Conservation (phyloP, 2,888 invertebrate species). For the Merodon equestris region DNA sequence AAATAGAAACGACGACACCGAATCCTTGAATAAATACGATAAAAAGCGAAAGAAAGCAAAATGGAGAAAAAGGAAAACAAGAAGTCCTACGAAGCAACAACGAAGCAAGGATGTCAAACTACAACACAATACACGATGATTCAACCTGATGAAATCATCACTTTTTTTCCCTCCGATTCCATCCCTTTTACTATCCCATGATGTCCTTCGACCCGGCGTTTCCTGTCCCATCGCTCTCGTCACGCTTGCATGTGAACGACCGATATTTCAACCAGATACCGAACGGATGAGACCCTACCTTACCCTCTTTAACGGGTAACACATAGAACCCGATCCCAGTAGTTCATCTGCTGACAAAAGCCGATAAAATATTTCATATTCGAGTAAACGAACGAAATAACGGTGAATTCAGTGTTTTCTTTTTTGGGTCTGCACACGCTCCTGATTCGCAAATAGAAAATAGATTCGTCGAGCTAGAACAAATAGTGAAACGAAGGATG, state of each 20-base stretch:
- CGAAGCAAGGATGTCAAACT: conserved; percentile 38
- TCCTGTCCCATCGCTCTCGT: no score
- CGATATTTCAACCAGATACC: conserved; percentile 27
- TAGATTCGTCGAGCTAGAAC: conserved; percentile 54
- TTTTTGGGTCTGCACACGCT: neutral
- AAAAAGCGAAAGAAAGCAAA: neutral
- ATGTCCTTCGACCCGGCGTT: no score
- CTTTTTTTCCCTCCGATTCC: conserved; percentile 25
- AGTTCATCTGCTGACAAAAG: conserved; percentile 62
- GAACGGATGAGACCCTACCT: conserved; percentile 12
- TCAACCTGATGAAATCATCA: conserved; percentile 66
- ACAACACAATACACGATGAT: conserved; percentile 48
- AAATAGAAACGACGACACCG: conserved; percentile 56
- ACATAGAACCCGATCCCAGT: no score
- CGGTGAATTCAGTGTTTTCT: conserved; percentile 36
- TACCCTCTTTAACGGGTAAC: neutral
- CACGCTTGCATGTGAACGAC: conserved; percentile 14
- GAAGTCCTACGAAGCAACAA: neutral
- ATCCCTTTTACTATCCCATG: no score
- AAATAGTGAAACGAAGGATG: conserved; percentile 9
- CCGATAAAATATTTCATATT: conserved; percentile 57
- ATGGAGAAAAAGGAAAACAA: neutral
- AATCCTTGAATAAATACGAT: conserved; percentile 55
- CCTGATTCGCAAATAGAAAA: conserved; percentile 40
- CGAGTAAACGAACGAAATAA: conserved; percentile 23